Conservation (phyloP, 2,797 vertebrate species). For the Sebastolobus altivelis region DNA sequence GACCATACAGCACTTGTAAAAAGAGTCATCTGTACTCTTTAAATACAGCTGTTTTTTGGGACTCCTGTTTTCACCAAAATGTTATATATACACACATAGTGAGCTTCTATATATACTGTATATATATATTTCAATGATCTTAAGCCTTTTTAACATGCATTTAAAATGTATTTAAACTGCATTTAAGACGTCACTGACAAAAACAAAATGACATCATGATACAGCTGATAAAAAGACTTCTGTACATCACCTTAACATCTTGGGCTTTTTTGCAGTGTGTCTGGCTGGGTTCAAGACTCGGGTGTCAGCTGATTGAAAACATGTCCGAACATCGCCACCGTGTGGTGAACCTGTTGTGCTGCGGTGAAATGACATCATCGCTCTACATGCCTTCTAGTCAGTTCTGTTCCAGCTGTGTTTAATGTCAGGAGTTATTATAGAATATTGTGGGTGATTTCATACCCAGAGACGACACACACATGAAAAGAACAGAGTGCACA, state of each 20-base stretch:
- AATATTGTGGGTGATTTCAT: neutral
- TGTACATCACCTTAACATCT: neutral
- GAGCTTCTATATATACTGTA: neutral
- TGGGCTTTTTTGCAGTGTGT: constrained; percentile 41
- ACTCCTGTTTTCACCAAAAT: neutral
- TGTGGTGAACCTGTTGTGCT: constrained; percentile 51
- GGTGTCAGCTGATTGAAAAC: constrained; percentile 7
- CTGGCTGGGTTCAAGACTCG: constrained; percentile 1
- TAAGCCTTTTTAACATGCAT: neutral
- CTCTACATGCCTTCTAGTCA: neutral
- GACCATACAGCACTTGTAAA: too few relatives aligned
- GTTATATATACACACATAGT: too few relatives aligned
- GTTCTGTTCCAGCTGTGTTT: constrained; percentile 6
- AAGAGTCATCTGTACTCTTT: neutral
- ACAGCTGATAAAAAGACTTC: neutral
- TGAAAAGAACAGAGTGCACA: neutral
- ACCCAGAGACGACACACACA: neutral
- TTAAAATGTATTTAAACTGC: neutral
- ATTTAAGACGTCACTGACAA: neutral
- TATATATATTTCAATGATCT: neutral
- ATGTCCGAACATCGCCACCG: constrained; percentile 56
- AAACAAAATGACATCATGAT: neutral
- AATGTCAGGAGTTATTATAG: neutral
- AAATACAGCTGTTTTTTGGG: neutral
- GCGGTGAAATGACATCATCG: constrained; percentile 37